phyloP scores from a whole-genome alignment of 1,140 invertebrate genomes.

The Drosophila serrata region DNA sequence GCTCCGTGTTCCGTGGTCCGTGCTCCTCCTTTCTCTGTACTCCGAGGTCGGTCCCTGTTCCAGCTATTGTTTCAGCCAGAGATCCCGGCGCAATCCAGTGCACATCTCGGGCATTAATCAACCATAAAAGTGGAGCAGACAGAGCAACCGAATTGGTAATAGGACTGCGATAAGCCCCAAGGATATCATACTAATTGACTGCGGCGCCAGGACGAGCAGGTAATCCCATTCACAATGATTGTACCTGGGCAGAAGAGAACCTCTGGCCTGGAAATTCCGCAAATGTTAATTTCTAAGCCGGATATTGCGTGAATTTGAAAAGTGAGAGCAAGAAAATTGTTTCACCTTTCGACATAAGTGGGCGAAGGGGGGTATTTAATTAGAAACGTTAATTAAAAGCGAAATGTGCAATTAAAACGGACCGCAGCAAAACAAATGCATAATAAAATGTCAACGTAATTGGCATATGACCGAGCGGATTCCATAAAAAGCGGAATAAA shows the following conservation, averaged over 20 bases:
- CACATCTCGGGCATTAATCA: constrained; percentile 72
- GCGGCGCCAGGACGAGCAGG: constrained; percentile 6
- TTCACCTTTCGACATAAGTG: constrained; percentile 22
- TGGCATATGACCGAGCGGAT: constrained; percentile 6
- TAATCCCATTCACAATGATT: constrained; percentile 27
- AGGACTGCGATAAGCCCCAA: constrained; percentile 57
- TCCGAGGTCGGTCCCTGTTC: constrained; percentile 9
- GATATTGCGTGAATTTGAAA: constrained; percentile 34
- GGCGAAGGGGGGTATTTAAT: constrained; percentile 12
- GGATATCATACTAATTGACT: constrained; percentile 69
- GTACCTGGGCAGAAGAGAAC: background rate
- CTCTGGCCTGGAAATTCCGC: constrained; percentile 1
- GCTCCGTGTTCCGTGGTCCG: constrained; percentile 1
- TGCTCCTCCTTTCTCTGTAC: background rate
- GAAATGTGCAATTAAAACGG: constrained; percentile 41
- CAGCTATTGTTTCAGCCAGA: constrained; percentile 30
- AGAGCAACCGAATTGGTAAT: constrained; percentile 51
- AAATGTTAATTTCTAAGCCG: constrained; percentile 26
- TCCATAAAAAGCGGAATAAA: constrained; percentile 10
- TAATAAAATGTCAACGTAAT: constrained; percentile 56
- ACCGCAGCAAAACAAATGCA: constrained; percentile 36
- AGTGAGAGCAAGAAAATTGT: constrained; percentile 9
- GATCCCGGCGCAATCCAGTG: constrained; percentile 45
- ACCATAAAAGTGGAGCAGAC: constrained; percentile 59
- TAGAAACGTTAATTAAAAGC: constrained; percentile 44